phyloP scores from a whole-genome alignment of 2,797 vertebrate genomes.

The Chloroceryle inda region DNA sequence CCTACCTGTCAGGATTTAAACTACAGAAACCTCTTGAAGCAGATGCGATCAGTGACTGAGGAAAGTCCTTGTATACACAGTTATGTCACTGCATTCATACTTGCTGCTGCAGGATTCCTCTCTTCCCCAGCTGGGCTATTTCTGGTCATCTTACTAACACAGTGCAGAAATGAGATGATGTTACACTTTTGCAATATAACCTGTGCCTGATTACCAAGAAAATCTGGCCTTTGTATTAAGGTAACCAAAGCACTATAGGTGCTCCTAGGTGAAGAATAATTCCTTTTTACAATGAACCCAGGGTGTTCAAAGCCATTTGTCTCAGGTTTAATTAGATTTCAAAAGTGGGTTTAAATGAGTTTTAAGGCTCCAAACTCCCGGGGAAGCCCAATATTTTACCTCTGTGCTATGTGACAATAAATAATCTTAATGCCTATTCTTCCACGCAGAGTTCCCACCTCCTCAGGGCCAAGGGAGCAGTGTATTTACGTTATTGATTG shows the following conservation, averaged over 20 bases:
- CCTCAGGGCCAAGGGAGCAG: neutral
- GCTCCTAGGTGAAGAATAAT: neutral
- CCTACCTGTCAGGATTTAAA: neutral
- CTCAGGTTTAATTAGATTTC: slow-evolving; percentile 1
- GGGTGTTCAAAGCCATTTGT: neutral
- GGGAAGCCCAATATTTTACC: neutral
- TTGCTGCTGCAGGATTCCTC: neutral
- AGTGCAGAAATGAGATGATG: neutral
- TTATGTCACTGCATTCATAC: neutral
- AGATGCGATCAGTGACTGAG: neutral
- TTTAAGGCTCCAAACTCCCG: neutral
- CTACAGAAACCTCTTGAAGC: neutral
- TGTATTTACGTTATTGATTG: slow-evolving; percentile 57
- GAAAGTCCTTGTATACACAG: neutral
- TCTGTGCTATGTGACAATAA: neutral
- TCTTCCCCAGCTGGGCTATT: neutral
- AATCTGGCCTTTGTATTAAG: neutral
- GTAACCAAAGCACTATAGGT: neutral
- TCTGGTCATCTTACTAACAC: neutral
- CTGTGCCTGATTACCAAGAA: neutral
- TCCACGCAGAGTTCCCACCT: neutral
- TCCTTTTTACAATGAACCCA: neutral
- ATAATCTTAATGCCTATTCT: slow-evolving; percentile 9
- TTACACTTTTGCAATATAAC: neutral
- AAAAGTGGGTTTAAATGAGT: neutral